Base-by-base conservation (phyloP, 2,113 vertebrate species). In the Stigmatopora argus region DNA sequence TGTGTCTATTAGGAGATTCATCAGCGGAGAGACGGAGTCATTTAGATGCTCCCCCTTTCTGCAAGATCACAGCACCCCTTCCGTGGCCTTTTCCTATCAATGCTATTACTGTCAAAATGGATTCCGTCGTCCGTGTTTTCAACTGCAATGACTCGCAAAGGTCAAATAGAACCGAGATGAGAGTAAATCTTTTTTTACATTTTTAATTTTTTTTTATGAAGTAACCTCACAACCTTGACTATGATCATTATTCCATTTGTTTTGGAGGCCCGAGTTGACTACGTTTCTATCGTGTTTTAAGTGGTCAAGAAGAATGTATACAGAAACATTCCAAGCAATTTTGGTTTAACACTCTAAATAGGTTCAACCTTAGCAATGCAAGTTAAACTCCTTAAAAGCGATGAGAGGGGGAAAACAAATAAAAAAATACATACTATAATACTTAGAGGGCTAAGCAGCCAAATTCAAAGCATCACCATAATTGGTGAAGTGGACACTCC, bases 1-100 rank as follows among this genome's bases (percentile, higher is more conserved):
- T 86, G 85, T 80, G 82, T 78, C 83, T 71, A 81, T 86, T 82
- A 84, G 75, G 71, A 81, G 73, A 81, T 75, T 85, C 79, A 73
- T 80, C 78, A 75, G 78, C 56, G 77, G 62, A 64, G 15, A 74
- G 77, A 60, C 67, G 70, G 66, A 49, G 51, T 72, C 56, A 80
- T 79, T 84, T 79, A 71, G 66, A 72, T 76, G 63, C 55, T 78
- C 73, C 62, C 59, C 69, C 55, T 74, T 83, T 80, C 76, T 64
- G 38, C 64, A 38, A 73, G 67, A 85, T 83, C 81, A 73, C 68
- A 70, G 76, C 71, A 68, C 65, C 72, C 70, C 69, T 78, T 63
- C 63, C 61, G 9, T 52, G 53, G 69, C 46, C 70, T 72, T 65
- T 80, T 46, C 62, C 65, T 71, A 34, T 73, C 26, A 68, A 66